phyloP scores from a whole-genome alignment of 2,888 invertebrate genomes.

The Nephrotoma guestfalica region DNA sequence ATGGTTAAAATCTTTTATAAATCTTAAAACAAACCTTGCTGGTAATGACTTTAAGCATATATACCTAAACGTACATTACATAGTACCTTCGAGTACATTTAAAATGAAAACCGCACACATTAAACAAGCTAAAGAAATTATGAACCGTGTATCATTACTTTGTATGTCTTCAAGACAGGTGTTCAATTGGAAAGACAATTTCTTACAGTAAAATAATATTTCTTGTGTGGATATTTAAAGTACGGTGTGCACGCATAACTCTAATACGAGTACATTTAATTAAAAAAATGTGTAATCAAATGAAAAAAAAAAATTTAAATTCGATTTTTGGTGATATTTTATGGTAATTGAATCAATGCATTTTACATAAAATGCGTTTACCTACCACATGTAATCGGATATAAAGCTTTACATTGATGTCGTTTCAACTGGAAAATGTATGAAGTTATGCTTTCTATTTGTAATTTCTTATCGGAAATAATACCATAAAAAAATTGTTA shows the following conservation, averaged over 20 bases:
- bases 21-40: background rate
- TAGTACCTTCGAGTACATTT: background rate
- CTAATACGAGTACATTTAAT: background rate
- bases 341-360: background rate
- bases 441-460: background rate
- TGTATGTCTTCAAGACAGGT: background rate
- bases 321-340: background rate
- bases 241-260: background rate
- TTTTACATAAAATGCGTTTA: background rate
- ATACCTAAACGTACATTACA: background rate
- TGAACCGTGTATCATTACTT: background rate
- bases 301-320: background rate
- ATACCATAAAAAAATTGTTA: background rate
- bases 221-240: background rate
- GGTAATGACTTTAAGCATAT: background rate
- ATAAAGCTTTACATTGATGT: background rate
- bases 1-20: background rate
- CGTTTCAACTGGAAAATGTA: background rate
- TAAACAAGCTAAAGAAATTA: background rate
- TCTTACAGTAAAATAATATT: background rate
- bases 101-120: background rate
- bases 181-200: background rate
- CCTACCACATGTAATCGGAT: background rate
- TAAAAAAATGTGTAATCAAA: background rate
- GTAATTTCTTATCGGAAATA: background rate